Conservation (phyloP, 2,113 vertebrate genomes). For the Hippoglossus stenolepis region DNA sequence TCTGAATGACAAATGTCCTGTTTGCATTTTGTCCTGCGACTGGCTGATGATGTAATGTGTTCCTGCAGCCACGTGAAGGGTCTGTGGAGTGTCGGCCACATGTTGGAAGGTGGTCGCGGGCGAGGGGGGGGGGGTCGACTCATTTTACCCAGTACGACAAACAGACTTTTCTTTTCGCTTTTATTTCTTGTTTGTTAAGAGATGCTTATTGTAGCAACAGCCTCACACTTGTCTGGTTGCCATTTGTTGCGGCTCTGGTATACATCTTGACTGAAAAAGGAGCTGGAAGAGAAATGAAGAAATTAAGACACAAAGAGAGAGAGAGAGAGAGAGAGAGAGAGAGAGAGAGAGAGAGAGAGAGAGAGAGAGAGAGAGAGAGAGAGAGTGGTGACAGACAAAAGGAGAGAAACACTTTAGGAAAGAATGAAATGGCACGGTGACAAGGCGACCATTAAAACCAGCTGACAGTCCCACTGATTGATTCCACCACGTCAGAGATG, state of each 20-base stretch:
- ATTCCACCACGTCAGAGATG: slow-evolving; percentile 51
- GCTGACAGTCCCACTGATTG: slow-evolving; percentile 52
- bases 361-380: neutral
- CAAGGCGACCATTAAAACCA: slow-evolving; percentile 62
- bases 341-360: slow-evolving; percentile 1
- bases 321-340: neutral
- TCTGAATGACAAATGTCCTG: slow-evolving; percentile 60
- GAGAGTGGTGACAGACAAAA: slow-evolving; percentile 27
- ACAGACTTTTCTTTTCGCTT: slow-evolving; percentile 28
- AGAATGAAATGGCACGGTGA: slow-evolving; percentile 65
- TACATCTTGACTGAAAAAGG: slow-evolving; percentile 36
- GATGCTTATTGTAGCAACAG: slow-evolving; percentile 54
- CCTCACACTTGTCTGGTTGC: slow-evolving; percentile 5
- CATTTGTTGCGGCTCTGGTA: slow-evolving; percentile 43
- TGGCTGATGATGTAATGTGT: slow-evolving; percentile 45
- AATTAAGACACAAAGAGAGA: slow-evolving; percentile 21
- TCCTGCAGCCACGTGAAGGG: slow-evolving; percentile 38
- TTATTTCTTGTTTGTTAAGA: slow-evolving; percentile 54
- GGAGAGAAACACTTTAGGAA: slow-evolving; percentile 52
- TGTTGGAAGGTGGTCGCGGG: neutral
- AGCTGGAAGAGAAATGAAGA: neutral
- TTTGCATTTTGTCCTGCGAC: slow-evolving; percentile 44
- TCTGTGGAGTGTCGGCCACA: slow-evolving; percentile 47
- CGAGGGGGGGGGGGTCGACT: neutral
- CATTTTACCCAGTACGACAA: neutral